These are phyloP conservation scores for Amphipyra tragopoginis DNA, from an alignment of 2,888 invertebrate species.

Conservation along the genomic window DNA sequence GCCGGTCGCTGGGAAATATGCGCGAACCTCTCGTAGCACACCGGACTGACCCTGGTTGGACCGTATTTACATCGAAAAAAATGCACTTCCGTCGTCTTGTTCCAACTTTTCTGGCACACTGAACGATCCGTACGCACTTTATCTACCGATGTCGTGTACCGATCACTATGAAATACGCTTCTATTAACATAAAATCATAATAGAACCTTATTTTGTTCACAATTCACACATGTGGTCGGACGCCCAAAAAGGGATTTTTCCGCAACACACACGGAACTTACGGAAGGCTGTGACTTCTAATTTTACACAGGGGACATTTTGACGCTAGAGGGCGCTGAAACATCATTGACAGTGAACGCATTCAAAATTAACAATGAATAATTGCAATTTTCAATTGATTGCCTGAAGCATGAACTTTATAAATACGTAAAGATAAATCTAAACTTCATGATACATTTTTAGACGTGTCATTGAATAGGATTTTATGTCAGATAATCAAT, in stretches of 20 bases:
- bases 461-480: not conserved
- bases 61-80: slow-evolving; percentile 89
- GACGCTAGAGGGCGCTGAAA: slow-evolving; percentile 82
- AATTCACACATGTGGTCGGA: slow-evolving; percentile 92
- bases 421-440: accelerated
- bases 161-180: slow-evolving; percentile 77
- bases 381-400: slow-evolving; percentile 1
- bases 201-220: slow-evolving; percentile 88
- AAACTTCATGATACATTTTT: not conserved
- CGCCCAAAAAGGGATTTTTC: slow-evolving; percentile 92
- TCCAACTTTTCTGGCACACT: slow-evolving; percentile 80
- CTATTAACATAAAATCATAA: slow-evolving; percentile 80
- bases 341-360: slow-evolving; percentile 65
- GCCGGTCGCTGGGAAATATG: slow-evolving; percentile 76
- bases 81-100: slow-evolving; percentile 86
- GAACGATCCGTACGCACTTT: slow-evolving; percentile 77
- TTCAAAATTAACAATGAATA: slow-evolving; percentile 64
- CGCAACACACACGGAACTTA: slow-evolving; percentile 89
- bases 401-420: not conserved
- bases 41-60: slow-evolving; percentile 86
- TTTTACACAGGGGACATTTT: slow-evolving; percentile 84
- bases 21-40: slow-evolving; percentile 82
- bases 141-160: slow-evolving; percentile 74
- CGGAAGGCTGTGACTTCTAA: slow-evolving; percentile 89
- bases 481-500: slow-evolving; percentile 10